These are phyloP conservation scores for Heterodera carotae DNA, from an alignment of 1,140 invertebrate genomes.

Conservation along the genomic window DNA sequence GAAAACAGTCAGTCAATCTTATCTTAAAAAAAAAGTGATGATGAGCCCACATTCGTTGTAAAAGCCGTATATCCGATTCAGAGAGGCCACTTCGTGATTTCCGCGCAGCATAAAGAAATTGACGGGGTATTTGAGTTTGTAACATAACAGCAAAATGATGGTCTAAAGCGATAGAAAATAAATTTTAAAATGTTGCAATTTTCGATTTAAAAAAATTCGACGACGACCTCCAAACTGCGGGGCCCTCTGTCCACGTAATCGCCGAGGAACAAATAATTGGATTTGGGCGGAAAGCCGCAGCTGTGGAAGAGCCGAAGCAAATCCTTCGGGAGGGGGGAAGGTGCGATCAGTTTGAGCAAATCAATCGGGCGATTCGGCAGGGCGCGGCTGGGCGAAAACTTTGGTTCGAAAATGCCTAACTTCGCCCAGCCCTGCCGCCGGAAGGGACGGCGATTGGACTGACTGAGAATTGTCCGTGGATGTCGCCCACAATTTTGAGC, in stretches of 20 bases:
- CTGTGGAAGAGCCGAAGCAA: slow-evolving; percentile 61
- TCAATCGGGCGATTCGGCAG: too few species aligned
- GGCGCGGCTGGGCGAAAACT: not conserved
- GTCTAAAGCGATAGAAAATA: slow-evolving; percentile 66
- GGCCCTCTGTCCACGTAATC: slow-evolving; percentile 69
- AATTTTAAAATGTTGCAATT: not conserved
- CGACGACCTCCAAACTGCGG: slow-evolving; percentile 69
- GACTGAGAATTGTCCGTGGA: slow-evolving; percentile 59
- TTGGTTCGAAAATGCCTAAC: not conserved
- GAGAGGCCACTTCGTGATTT: slow-evolving; percentile 73
- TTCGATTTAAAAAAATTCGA: not conserved
- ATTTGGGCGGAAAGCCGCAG: slow-evolving; percentile 58
- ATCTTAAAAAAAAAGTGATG: slow-evolving; percentile 24
- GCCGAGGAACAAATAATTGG: slow-evolving; percentile 65
- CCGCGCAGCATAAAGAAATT: slow-evolving; percentile 73
- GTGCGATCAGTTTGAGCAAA: not conserved
- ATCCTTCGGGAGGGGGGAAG: slow-evolving; percentile 34
- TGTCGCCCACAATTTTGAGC: slow-evolving; percentile 69
- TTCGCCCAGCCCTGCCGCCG: too few species aligned
- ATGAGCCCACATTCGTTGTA: slow-evolving; percentile 71
- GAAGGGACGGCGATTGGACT: not conserved
- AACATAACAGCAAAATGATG: slow-evolving; percentile 72
- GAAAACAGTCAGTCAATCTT: slow-evolving; percentile 16
- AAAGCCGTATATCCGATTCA: slow-evolving; percentile 73
- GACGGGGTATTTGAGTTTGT: slow-evolving; percentile 74